These are phyloP conservation scores for Pterocles gutturalis DNA, from an alignment of 2,113 vertebrate genomes.

Conservation along the genomic window DNA sequence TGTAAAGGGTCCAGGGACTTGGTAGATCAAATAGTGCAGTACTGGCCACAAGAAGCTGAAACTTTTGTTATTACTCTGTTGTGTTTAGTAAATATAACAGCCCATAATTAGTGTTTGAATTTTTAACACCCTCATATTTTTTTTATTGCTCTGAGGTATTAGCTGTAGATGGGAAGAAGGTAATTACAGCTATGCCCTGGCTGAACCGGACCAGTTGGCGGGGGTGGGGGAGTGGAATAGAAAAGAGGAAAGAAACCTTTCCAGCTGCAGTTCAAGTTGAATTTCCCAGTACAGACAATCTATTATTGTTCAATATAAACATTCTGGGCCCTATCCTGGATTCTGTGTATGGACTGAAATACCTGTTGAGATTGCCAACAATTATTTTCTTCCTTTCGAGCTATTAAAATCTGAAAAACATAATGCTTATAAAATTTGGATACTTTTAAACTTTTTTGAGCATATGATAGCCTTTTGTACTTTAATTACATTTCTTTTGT, in stretches of 20 bases:
- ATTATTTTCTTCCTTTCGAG: constrained; percentile 5
- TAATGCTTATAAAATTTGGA: not conserved
- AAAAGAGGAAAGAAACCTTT: not conserved
- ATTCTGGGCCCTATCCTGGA: constrained; percentile 16
- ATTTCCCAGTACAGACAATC: constrained; percentile 66
- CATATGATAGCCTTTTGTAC: not conserved
- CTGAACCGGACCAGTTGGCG: constrained; percentile 24
- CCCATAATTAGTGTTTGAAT: constrained; percentile 64
- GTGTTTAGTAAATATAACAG: constrained; percentile 73
- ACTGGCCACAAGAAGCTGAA: constrained; percentile 38
- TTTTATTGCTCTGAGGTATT: constrained; percentile 66
- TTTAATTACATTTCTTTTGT: not conserved
- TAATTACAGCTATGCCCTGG: constrained; percentile 59
- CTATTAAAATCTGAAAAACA: constrained; percentile 20
- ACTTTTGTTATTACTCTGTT: constrained; percentile 57
- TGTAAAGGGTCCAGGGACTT: constrained; percentile 32
- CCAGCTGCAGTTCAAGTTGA: constrained; percentile 60
- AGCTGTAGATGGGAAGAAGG: constrained; percentile 54
- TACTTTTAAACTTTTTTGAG: not conserved
- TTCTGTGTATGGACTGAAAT: not conserved
- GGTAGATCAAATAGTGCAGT: constrained; percentile 36
- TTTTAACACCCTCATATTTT: constrained; percentile 72
- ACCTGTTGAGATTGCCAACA: not conserved
- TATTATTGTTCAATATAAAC: constrained; percentile 77
- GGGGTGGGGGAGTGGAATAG: not conserved